These are phyloP conservation scores for Myrmecobius fasciatus DNA, from an alignment of 2,113 vertebrate species.

Conservation along the genomic window DNA sequence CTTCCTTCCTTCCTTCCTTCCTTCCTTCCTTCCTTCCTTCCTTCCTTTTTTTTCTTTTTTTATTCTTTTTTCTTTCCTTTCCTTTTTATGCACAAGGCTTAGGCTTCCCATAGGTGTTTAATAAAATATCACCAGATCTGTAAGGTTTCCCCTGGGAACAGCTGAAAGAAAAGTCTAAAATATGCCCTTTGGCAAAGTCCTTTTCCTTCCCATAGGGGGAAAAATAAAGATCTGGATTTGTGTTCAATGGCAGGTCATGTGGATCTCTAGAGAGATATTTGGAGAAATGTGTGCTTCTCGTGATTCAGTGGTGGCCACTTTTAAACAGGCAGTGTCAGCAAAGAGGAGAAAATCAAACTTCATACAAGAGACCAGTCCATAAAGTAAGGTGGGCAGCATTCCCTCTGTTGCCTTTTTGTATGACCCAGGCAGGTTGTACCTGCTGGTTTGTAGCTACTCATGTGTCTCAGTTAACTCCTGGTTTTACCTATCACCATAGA, in stretches of 20 bases:
- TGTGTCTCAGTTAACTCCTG: not conserved
- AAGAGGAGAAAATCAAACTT: slow-evolving; percentile 10
- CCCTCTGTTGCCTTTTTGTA: not conserved
- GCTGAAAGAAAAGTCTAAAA: slow-evolving; percentile 71
- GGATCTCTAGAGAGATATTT: slow-evolving; percentile 68
- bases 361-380: not conserved
- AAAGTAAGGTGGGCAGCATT: slow-evolving; percentile 28
- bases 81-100: slow-evolving; percentile 28
- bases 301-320: slow-evolving; percentile 47
- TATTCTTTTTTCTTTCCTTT: too few relatives aligned
- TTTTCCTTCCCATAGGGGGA: slow-evolving; percentile 74
- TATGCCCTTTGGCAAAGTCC: slow-evolving; percentile 75
- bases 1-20: too few relatives aligned
- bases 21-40: too few relatives aligned
- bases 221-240: slow-evolving; percentile 64
- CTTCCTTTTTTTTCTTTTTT: too few relatives aligned
- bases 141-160: slow-evolving; percentile 37
- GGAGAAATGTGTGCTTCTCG: slow-evolving; percentile 49
- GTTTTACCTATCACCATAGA: slow-evolving; percentile 11
- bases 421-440: not conserved
- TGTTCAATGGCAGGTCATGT: slow-evolving; percentile 21
- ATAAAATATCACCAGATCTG: slow-evolving; percentile 46
- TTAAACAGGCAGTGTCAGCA: slow-evolving; percentile 55
- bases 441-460: not conserved
- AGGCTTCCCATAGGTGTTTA: slow-evolving; percentile 53